Evolutionary conservation across 1,140 invertebrate genomes (phyloP), one percentile per base, ranked within the genome.

Genomic region (Drosophila littoralis): DNA sequence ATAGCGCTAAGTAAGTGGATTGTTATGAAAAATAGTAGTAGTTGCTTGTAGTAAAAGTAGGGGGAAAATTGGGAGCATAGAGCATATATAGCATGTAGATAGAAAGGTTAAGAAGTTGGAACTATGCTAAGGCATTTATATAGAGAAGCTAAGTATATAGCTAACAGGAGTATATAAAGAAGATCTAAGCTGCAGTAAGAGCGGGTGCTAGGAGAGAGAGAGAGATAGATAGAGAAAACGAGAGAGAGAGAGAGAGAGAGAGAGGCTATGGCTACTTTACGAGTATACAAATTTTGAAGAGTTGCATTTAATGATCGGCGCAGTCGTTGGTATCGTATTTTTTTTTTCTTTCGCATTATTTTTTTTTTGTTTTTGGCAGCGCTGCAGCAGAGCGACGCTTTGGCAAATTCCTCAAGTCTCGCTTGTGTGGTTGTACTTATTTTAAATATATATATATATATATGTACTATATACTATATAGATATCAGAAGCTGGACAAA

Each of bases 331-430:
- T 81, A 74, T 65, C 51, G 63, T 74, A 28, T 81, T 81, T 38
- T 67, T 66, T 59, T 67, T 48, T 78, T 66, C 12, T 22, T 35
- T 55, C 38, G 36, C 63, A 51, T 77, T 77, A 67, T 67, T 57
- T 77, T 73, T 82, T 43, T 59, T 32, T 36, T n/a, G n/a, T 75
- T 76, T 70, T 63, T 69, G 72, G 73, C 76, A 80, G 81, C 81
- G 81, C 79, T 75, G 84, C 75, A 89, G 85, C 81, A 84, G 22
- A 28, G 80, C 75, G 85, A 84, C 86, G 80, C 82, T 91, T 91
- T 91, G 90, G 74, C 90, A 90, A 85, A 86, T 81, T 90, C 90
- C 82, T 75, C 84, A 86, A 91, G 85, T 75, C 69, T 78, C 76
- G 63, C 10, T 75, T 76, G 48, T 80, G 63, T 80, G 43, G 63